Evolutionary conservation across 1,140 invertebrate species (phyloP).

Genomic region (Apis dorsata): DNA sequence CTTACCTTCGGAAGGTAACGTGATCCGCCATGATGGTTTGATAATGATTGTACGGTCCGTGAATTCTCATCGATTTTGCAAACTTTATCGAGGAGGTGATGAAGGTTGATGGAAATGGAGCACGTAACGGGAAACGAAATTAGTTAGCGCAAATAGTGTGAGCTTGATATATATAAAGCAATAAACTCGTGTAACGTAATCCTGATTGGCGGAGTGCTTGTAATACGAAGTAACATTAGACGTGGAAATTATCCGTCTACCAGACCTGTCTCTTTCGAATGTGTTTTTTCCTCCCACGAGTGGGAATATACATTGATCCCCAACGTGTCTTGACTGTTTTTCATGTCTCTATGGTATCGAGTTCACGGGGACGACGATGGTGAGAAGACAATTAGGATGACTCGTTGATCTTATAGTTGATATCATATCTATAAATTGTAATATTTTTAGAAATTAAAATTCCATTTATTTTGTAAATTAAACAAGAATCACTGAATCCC

Average conservation of each 20-base stretch:
- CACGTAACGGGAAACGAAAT: conserved; percentile 31
- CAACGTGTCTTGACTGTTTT: too few relatives aligned
- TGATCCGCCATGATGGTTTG: too few relatives aligned
- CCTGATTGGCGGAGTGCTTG: conserved; percentile 65
- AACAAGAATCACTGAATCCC: too few relatives aligned
- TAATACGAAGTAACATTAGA: conserved; percentile 50
- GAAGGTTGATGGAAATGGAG: not conserved
- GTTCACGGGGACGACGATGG: not conserved
- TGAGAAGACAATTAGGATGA: conserved; percentile 28
- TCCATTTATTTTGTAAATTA: too few relatives aligned
- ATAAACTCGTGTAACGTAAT: conserved; percentile 68
- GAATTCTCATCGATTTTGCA: not conserved
- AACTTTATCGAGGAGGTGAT: too few relatives aligned
- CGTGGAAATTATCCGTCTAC: conserved; percentile 11
- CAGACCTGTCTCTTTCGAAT: not conserved
- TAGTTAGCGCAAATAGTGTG: conserved; percentile 11
- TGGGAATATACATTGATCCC: too few relatives aligned
- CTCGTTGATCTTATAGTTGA: too few relatives aligned
- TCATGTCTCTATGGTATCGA: not conserved
- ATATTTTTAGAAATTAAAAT: too few relatives aligned
- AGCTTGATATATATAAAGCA: conserved; percentile 60
- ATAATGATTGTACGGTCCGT: not conserved
- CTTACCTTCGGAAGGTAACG: too few relatives aligned
- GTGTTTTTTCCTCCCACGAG: not conserved
- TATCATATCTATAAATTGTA: too few relatives aligned